Conservation (phyloP, 2,113 vertebrate species). For the Brienomyrus longianalis region DNA sequence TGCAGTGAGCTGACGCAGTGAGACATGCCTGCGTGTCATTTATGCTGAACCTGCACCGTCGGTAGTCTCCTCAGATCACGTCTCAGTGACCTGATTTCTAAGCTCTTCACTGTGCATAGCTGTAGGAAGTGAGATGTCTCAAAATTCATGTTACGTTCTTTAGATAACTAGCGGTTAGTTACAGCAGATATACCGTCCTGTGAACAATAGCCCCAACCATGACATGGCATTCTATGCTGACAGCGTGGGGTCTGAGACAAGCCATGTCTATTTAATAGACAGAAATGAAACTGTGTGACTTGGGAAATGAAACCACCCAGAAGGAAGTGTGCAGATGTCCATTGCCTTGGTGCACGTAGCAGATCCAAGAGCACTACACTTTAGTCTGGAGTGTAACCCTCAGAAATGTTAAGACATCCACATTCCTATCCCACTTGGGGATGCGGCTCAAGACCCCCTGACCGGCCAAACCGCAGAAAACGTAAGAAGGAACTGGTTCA, state of each 20-base stretch:
- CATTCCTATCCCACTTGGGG: neutral
- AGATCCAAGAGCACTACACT: neutral
- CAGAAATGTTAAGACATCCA: neutral
- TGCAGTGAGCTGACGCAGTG: neutral
- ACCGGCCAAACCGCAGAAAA: neutral
- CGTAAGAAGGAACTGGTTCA: neutral
- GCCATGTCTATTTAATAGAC: neutral
- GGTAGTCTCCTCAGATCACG: neutral
- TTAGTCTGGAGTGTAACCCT: neutral
- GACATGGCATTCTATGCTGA: neutral
- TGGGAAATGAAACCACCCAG: conserved; percentile 21
- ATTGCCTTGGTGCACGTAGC: neutral
- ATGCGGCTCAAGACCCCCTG: neutral
- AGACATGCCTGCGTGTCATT: neutral
- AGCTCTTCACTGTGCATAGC: neutral
- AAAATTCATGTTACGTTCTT: neutral
- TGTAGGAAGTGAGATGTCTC: neutral
- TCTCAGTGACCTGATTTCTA: neutral
- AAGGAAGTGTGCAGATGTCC: neutral
- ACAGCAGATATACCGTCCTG: neutral
- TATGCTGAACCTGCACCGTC: neutral
- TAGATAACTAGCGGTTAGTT: no score
- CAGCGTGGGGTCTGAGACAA: neutral
- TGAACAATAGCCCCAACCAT: neutral
- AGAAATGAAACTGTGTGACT: neutral